phyloP scores from a whole-genome alignment of 2,113 vertebrate species.

The Gnathonemus echidnorhynchus region DNA sequence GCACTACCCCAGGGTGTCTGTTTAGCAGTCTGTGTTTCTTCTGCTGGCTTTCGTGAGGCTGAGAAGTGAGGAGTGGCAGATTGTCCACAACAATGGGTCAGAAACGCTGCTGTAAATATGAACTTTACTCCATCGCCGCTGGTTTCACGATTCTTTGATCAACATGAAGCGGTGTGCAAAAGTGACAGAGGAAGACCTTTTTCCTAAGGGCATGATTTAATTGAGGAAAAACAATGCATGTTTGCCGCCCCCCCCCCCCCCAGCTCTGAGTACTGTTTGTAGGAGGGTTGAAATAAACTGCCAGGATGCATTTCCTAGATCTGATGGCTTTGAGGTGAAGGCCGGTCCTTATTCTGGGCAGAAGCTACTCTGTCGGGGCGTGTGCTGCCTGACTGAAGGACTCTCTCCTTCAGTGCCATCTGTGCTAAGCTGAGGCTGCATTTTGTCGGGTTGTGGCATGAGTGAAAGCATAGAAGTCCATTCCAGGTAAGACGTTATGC shows the following conservation, averaged over 20 bases:
- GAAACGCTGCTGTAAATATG: neutral
- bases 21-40: neutral
- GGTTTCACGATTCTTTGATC: neutral
- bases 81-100: neutral
- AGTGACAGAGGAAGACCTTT: neutral
- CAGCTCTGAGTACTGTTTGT: neutral
- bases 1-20: neutral
- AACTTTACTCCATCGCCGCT: neutral
- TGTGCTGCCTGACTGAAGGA: neutral
- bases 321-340: constrained; percentile 4
- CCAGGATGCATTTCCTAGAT: neutral
- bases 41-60: neutral
- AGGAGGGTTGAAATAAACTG: neutral
- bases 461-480: neutral
- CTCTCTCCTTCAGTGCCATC: neutral
- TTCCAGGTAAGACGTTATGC: neutral
- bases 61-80: neutral
- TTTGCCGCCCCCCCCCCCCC: neutral
- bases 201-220: neutral
- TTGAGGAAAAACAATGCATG: neutral
- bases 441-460: neutral
- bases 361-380: constrained; percentile 7
- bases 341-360: neutral
- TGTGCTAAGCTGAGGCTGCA: neutral
- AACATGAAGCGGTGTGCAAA: neutral